A percentile compares a stretch with the other conserved stretches of the same genome.
Evolutionary conservation across 35 echinoderm and acorn worm species (phyloP).

Genomic region (Holothuria glaberrima): DNA sequence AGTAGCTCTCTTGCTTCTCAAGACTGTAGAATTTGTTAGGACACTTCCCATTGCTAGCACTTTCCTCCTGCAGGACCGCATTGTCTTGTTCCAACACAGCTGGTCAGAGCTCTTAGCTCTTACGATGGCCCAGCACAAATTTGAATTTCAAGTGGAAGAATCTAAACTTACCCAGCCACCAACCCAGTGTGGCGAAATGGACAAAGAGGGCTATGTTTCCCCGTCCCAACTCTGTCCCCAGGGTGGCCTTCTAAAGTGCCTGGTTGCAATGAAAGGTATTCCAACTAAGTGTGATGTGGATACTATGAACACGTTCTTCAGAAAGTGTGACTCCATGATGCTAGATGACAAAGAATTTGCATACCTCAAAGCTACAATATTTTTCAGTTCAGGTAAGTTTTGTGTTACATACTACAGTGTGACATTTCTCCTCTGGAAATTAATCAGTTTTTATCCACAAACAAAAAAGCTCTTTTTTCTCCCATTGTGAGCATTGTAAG

Average conservation of each 20-base stretch:
- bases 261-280: conserved; percentile 88
- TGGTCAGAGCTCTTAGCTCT: conserved; percentile 96
- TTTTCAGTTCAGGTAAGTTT: conserved; percentile 96
- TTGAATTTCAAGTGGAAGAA: conserved; percentile 87
- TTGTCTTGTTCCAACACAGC: conserved; percentile 85
- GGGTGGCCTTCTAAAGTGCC: conserved; percentile 73
- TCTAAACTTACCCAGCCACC: conserved; percentile 50
- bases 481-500: too few relatives aligned
- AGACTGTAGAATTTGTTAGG: conserved; percentile 93
- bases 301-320: conserved; percentile 92
- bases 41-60: conserved; percentile 76
- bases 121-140: conserved; percentile 92
- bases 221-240: conserved; percentile 62
- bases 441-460: too few relatives aligned
- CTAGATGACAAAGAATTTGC: conserved; percentile 99
- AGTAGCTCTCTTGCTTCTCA: conserved; percentile 90
- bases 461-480: too few relatives aligned
- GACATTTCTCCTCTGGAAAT: too few relatives aligned
- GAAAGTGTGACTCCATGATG: conserved; percentile 84
- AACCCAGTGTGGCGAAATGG: neutral
- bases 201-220: neutral
- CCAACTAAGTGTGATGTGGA: conserved; percentile 89
- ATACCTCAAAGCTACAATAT: conserved; percentile 93
- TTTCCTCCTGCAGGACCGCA: conserved; percentile 76
- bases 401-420: too few relatives aligned